These are phyloP conservation scores for Charina bottae DNA, from an alignment of 2,113 vertebrate species.

Conservation along the genomic window DNA sequence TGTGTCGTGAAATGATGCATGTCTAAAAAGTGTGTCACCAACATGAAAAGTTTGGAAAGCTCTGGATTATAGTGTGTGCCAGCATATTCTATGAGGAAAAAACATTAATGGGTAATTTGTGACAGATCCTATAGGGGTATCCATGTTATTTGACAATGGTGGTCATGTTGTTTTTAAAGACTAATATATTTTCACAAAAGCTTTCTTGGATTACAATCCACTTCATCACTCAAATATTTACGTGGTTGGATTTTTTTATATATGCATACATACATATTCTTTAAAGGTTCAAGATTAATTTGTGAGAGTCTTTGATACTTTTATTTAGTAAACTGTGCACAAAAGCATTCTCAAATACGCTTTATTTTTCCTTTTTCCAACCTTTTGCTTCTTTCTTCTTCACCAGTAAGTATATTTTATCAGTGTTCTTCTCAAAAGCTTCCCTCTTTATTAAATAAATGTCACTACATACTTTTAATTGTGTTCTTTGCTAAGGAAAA, in stretches of 20 bases:
- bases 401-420: not conserved
- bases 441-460: not conserved
- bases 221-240: not conserved
- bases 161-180: not conserved
- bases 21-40: too few relatives aligned
- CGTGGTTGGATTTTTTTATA: not conserved
- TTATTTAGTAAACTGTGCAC: not conserved
- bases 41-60: too few relatives aligned
- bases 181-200: not conserved
- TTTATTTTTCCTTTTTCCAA: not conserved
- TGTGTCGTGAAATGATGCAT: too few relatives aligned
- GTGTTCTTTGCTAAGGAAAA: not conserved
- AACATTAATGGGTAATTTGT: not conserved
- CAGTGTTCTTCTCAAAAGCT: not conserved
- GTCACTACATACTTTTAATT: not conserved
- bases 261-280: not conserved
- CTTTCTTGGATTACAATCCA: not conserved
- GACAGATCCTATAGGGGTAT: not conserved
- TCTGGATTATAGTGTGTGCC: not conserved
- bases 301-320: not conserved
- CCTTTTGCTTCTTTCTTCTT: not conserved
- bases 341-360: not conserved
- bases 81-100: not conserved
- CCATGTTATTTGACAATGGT: not conserved
- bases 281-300: not conserved